These are phyloP conservation scores for Cyprinella venusta DNA, from an alignment of 2,797 vertebrate species.

Conservation along the genomic window DNA sequence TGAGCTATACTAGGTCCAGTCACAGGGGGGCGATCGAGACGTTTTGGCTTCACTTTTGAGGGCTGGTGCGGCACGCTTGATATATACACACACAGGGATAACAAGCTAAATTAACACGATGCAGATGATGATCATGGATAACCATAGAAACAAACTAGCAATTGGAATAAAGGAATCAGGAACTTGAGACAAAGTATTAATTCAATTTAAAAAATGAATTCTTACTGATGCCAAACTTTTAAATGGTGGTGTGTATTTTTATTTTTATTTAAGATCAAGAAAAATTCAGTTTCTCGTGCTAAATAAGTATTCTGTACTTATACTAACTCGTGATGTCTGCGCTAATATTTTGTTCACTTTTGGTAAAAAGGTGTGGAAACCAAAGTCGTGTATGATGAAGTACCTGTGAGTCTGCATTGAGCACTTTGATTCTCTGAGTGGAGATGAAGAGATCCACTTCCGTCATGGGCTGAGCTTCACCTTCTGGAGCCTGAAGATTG, in stretches of 20 bases:
- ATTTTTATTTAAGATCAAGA: neutral
- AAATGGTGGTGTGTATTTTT: neutral
- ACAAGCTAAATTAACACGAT: no score
- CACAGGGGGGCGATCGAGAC: no score
- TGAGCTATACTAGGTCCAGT: no score
- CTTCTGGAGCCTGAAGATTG: conserved; percentile 84
- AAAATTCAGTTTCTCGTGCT: neutral
- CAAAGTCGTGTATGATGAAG: neutral
- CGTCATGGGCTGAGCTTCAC: conserved; percentile 88
- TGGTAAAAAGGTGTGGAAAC: neutral
- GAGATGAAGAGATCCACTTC: conserved; percentile 93
- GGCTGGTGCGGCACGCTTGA: no score
- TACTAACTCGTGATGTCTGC: neutral
- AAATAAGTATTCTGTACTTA: neutral
- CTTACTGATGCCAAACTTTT: neutral
- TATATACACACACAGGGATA: no score
- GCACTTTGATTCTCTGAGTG: conserved; percentile 90
- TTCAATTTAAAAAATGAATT: neutral
- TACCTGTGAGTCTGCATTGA: conserved; percentile 92
- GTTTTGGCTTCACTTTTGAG: no score
- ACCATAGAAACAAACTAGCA: no score
- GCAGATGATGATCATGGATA: no score
- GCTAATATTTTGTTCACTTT: neutral
- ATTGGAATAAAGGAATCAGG: neutral
- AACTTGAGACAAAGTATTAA: neutral